Evolutionary conservation across 2,113 vertebrate genomes (phyloP), one percentile per base, ranked within the genome.

Genomic region (Hepsetus odoe): DNA sequence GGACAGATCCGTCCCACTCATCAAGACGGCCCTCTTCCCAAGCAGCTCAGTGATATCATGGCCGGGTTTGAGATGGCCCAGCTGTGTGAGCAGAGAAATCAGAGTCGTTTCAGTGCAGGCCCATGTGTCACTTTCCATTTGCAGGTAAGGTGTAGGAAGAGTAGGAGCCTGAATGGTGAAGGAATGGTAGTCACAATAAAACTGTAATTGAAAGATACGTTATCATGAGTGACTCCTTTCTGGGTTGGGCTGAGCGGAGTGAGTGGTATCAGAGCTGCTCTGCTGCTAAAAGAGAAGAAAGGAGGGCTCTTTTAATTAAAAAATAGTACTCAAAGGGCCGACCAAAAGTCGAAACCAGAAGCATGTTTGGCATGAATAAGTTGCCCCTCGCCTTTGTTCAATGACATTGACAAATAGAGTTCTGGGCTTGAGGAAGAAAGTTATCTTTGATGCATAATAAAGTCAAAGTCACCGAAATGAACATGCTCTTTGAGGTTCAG

Each of bases 191-290:
- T 89, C 86, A 90, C 89, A 92, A 91, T 92, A 90, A 90, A 90
- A 91, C 87, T 88, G 87, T 92, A 93, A 93, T 93, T 92, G 90
- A 93, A 92, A 91, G 91, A 93, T 92, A 91, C 84, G 90, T 91
- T 93, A 92, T 92, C 90, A 75, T 87, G 87, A 86, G 86, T 84
- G 79, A 85, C 83, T 83, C 58, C 83, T 83, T 72, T 75, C 80
- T 1, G 42, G 72, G 89, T 88, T 89, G 88, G 82, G 82, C 85
- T 82, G 79, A 53, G 68, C 87, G 85, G 85, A 83, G 76, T 84
- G 84, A 87, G 85, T 81, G 83, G 74, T 89, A 90, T 91, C 88
- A 87, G 83, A 86, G 87, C 28, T 18, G 32, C 86, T 84, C 83
- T 85, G 79, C 82, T 76, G 80, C 77, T 86, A 61, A 85, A 88